phyloP scores from a whole-genome alignment of 2,797 vertebrate species.

The Urophycis tenuis region DNA sequence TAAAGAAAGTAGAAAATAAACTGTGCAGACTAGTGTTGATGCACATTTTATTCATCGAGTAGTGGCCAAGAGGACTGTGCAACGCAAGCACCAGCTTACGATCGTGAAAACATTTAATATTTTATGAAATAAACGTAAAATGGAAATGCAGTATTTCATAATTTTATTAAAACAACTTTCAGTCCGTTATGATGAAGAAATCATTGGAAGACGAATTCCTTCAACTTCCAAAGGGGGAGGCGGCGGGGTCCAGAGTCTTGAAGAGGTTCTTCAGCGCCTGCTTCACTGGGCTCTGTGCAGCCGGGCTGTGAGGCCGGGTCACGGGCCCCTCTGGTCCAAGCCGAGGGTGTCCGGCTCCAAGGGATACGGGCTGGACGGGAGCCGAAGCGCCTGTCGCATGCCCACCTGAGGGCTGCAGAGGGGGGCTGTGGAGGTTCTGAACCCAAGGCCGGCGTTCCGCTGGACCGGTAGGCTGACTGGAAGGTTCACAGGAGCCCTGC shows the following conservation, averaged over 20 bases:
- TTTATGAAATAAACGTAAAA: too few species aligned
- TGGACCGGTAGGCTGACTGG: background rate
- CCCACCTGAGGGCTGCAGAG: too few species aligned
- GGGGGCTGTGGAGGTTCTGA: background rate
- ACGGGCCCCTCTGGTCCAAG: too few species aligned
- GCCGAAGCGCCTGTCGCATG: too few species aligned
- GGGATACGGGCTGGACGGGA: too few species aligned
- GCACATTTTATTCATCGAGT: too few species aligned
- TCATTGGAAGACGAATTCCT: background rate
- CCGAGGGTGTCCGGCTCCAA: too few species aligned
- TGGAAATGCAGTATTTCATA: too few species aligned
- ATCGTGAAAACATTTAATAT: background rate
- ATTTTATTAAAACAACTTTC: background rate
- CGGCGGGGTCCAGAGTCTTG: slow-evolving; percentile 30
- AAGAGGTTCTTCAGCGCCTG: slow-evolving; percentile 38
- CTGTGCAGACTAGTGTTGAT: too few species aligned
- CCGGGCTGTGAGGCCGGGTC: background rate
- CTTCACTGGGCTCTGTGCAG: background rate
- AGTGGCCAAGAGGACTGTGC: background rate
- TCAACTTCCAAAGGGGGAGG: slow-evolving; percentile 20
- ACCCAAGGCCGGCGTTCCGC: background rate
- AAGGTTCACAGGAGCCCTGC: background rate
- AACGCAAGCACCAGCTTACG: background rate
- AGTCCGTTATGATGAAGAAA: background rate
- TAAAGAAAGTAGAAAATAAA: too few species aligned